These are phyloP conservation scores for Drosophila orena DNA, from an alignment of 1,140 invertebrate species.

Conservation along the genomic window DNA sequence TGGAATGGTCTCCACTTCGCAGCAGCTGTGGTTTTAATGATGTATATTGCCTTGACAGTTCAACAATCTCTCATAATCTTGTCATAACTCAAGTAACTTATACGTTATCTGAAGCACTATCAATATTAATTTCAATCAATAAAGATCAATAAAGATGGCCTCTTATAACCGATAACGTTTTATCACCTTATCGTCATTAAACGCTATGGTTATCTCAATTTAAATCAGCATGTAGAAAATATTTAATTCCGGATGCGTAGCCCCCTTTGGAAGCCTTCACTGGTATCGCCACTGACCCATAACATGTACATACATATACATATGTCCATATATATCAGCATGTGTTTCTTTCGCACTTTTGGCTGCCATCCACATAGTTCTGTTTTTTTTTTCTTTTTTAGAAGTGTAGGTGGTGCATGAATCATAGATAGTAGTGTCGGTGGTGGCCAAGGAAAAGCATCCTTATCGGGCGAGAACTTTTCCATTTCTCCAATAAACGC, in stretches of 20 bases:
- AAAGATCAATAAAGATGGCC: too few relatives aligned
- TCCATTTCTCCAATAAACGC: constrained; percentile 19
- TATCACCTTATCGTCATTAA: too few relatives aligned
- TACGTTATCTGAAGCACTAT: too few relatives aligned
- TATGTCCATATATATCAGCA: constrained; percentile 70
- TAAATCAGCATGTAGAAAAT: too few relatives aligned
- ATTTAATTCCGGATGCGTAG: background rate
- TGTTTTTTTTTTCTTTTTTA: constrained; percentile 25
- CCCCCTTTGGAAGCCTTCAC: background rate
- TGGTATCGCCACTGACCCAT: constrained; percentile 63
- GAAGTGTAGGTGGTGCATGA: constrained; percentile 24
- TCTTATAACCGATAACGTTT: too few relatives aligned
- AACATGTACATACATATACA: too few relatives aligned
- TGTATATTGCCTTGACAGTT: too few relatives aligned
- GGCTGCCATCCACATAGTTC: constrained; percentile 13
- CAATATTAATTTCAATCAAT: too few relatives aligned
- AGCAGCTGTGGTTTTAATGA: too few relatives aligned
- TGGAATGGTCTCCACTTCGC: background rate
- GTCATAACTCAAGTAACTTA: too few relatives aligned
- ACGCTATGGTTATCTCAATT: too few relatives aligned
- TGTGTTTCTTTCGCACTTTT: constrained; percentile 56
- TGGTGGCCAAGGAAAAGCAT: constrained; percentile 1
- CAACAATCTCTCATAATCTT: too few relatives aligned
- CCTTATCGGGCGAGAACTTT: constrained; percentile 33
- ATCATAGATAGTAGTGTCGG: constrained; percentile 23